Evolutionary conservation across 2,888 invertebrate species (phyloP).

Genomic region (Ectemnius continuus): DNA sequence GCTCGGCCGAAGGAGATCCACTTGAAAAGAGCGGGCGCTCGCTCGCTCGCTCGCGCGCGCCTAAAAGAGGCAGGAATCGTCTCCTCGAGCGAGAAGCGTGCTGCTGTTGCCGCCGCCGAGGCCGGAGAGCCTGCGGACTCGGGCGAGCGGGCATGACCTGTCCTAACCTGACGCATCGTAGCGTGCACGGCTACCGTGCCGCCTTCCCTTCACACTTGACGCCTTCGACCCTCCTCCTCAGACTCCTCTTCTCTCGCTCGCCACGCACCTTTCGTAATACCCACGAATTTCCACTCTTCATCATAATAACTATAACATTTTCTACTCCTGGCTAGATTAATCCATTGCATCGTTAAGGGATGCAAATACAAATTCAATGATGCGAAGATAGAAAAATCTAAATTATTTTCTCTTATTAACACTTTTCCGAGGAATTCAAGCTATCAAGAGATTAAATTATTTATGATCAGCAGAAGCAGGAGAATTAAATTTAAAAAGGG

Average conservation of each 20-base stretch:
- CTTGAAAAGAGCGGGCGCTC: constrained; percentile 32
- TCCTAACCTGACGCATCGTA: constrained; percentile 54
- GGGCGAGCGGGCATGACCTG: constrained; percentile 53
- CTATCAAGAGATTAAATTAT: no score
- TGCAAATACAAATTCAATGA: no score
- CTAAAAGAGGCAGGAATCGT: constrained; percentile 42
- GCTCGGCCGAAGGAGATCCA: constrained; percentile 22
- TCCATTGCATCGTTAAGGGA: no score
- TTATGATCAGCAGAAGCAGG: no score
- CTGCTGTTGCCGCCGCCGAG: no score
- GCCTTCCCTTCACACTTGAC: constrained; percentile 20
- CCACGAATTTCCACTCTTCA: not conserved
- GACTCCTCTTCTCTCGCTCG: not conserved
- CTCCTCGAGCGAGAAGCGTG: not conserved
- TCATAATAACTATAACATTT: no score
- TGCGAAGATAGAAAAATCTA: no score
- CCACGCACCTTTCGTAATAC: not conserved
- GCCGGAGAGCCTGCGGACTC: not conserved
- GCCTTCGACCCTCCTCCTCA: constrained; percentile 9
- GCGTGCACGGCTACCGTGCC: constrained; percentile 39
- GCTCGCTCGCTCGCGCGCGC: constrained; percentile 27
- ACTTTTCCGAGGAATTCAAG: no score
- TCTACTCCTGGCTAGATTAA: no score
- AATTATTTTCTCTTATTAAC: no score
- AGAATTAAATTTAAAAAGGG: no score